Evolutionary conservation across 2,113 vertebrate genomes (phyloP).

Genomic region (Limnothrissa miodon): DNA sequence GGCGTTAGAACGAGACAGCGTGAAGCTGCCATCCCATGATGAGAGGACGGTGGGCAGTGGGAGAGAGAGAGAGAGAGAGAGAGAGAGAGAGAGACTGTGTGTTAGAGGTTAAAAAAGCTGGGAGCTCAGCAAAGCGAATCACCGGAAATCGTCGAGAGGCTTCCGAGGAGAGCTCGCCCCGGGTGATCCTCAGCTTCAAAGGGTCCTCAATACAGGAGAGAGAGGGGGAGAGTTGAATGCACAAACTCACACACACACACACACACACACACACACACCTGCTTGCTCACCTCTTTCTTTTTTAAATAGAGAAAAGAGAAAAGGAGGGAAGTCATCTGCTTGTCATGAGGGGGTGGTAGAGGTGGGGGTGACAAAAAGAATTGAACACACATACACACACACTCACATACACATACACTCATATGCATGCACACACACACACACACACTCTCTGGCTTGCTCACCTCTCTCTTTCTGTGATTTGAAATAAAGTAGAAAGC

Average conservation of each 20-base stretch:
- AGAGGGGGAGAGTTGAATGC: background rate
- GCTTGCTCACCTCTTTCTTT: background rate
- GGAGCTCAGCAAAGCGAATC: background rate
- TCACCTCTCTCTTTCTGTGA: no score
- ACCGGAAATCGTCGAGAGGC: background rate
- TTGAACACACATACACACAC: no score
- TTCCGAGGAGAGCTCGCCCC: slow-evolving; percentile 10
- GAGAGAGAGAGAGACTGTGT: background rate
- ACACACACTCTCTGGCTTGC: background rate
- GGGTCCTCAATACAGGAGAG: background rate
- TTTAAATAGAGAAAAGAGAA: background rate
- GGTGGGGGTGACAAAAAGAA: no score
- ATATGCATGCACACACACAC: background rate
- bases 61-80: background rate
- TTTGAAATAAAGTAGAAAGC: no score
- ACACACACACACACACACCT: background rate
- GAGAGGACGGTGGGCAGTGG: background rate
- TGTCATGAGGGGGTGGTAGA: no score
- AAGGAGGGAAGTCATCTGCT: no score
- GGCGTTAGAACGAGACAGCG: background rate
- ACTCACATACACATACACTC: no score
- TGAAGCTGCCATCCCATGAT: background rate
- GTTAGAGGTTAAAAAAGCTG: background rate
- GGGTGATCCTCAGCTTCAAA: slow-evolving; percentile 18
- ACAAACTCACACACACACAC: background rate